phyloP scores from a whole-genome alignment of 2,797 vertebrate species.

The Helostoma temminkii region DNA sequence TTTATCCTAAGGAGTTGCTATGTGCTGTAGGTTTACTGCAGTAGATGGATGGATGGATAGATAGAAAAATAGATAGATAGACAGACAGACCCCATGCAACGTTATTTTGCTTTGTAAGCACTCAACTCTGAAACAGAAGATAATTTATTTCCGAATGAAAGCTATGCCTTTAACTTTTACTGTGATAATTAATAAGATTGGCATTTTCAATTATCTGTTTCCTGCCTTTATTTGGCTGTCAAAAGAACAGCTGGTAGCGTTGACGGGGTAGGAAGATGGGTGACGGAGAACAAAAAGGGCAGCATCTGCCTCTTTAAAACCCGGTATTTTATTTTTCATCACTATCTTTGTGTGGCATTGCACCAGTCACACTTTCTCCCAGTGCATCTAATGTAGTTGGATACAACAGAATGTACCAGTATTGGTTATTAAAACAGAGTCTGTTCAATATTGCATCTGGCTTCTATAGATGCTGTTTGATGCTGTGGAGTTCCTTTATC shows the following conservation, averaged over 20 bases:
- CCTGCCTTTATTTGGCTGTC: conserved; percentile 64
- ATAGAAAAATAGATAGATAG: neutral
- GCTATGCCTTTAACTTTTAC: conserved; percentile 56
- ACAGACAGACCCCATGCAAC: conserved; percentile 19
- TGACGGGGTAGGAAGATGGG: conserved; percentile 50
- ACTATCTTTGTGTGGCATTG: conserved; percentile 49
- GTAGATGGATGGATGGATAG: conserved; percentile 6
- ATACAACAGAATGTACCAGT: conserved; percentile 18
- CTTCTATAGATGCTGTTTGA: conserved; percentile 41
- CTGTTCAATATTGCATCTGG: conserved; percentile 37
- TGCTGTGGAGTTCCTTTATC: conserved; percentile 6
- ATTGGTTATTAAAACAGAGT: conserved; percentile 28
- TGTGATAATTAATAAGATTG: conserved; percentile 70
- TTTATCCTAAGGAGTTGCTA: conserved; percentile 6
- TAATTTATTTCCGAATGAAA: conserved; percentile 56
- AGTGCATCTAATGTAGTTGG: conserved; percentile 55
- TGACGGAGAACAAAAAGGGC: conserved; percentile 68
- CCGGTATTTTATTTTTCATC: conserved; percentile 54
- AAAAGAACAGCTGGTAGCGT: conserved; percentile 72
- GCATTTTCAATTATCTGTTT: conserved; percentile 72
- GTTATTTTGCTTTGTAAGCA: conserved; percentile 39
- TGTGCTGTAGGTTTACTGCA: neutral
- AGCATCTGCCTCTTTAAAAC: conserved; percentile 71
- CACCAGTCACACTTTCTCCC: conserved; percentile 52
- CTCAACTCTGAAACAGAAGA: conserved; percentile 42